Evolutionary conservation across 2,113 vertebrate genomes (phyloP).

Genomic region (Limanda limanda): DNA sequence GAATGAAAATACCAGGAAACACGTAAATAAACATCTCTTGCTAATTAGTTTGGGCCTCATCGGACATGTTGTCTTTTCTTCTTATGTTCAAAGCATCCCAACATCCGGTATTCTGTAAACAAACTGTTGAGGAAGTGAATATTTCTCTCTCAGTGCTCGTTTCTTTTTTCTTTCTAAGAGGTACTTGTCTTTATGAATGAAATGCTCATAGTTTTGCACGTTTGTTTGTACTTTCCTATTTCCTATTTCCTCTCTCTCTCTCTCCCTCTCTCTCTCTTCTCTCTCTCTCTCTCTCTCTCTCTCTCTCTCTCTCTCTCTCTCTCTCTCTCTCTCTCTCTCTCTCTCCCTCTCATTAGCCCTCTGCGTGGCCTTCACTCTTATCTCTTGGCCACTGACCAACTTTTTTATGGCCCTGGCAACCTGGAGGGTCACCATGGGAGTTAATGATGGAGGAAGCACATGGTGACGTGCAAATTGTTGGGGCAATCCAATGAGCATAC

Average conservation of each 20-base stretch:
- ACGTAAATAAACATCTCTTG: constrained; percentile 47
- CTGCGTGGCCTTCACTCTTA: not conserved
- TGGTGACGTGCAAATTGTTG: constrained; percentile 33
- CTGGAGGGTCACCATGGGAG: constrained; percentile 21
- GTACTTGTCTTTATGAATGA: not conserved
- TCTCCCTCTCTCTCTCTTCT: too few species aligned
- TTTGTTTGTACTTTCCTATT: not conserved
- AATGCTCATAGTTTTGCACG: not conserved
- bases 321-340: not conserved
- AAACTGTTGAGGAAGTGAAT: constrained; percentile 11
- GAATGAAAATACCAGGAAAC: constrained; percentile 35
- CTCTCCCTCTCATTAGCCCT: not conserved
- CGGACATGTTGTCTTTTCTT: constrained; percentile 19
- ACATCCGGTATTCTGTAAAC: constrained; percentile 27
- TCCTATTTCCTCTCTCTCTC: not conserved
- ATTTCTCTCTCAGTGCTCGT: not conserved
- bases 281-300: not conserved
- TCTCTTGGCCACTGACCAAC: not conserved
- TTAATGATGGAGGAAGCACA: constrained; percentile 55
- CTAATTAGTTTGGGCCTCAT: constrained; percentile 19
- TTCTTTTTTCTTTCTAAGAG: not conserved
- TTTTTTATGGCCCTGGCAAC: constrained; percentile 27
- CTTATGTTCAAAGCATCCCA: constrained; percentile 2
- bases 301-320: not conserved
- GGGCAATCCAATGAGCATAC: constrained; percentile 7